A percentile compares a stretch with the other conserved stretches of the same genome.
These are phyloP conservation scores for Kryptolebias ocellatus DNA, from an alignment of 2,797 vertebrate genomes.

Conservation along the genomic window DNA sequence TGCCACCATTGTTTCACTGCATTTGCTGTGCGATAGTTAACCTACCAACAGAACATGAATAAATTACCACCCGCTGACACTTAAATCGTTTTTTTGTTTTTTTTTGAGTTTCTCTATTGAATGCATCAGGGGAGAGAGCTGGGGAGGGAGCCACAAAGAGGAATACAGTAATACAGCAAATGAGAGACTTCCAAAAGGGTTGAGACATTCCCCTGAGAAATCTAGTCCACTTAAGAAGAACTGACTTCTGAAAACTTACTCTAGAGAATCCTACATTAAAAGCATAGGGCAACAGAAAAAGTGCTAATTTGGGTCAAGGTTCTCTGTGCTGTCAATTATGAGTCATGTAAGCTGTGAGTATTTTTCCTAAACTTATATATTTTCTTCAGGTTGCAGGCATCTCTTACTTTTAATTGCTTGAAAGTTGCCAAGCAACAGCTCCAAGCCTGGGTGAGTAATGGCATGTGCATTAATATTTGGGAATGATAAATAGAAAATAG, in stretches of 20 bases:
- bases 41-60: conserved; percentile 56
- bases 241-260: conserved; percentile 54
- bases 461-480: conserved; percentile 21
- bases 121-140: conserved; percentile 27
- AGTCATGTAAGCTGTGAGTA: conserved; percentile 42
- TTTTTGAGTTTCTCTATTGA: conserved; percentile 27
- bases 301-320: conserved; percentile 52
- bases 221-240: conserved; percentile 52
- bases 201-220: conserved; percentile 49
- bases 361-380: conserved; percentile 40
- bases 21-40: conserved; percentile 49
- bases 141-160: conserved; percentile 16
- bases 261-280: conserved; percentile 40
- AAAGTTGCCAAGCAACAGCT: conserved; percentile 65
- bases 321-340: conserved; percentile 51
- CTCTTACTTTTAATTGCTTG: conserved; percentile 53
- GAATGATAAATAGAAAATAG: conserved; percentile 22
- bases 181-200: conserved; percentile 45
- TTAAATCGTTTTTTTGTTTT: conserved; percentile 51
- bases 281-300: conserved; percentile 22
- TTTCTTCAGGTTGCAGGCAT: conserved; percentile 35
- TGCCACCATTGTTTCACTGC: conserved; percentile 33
- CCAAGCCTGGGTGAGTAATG: conserved; percentile 41
- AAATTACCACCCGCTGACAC: conserved; percentile 57
- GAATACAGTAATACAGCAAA: conserved; percentile 45